Base-by-base conservation (phyloP, 2,797 vertebrate species). In the Betta splendens region DNA sequence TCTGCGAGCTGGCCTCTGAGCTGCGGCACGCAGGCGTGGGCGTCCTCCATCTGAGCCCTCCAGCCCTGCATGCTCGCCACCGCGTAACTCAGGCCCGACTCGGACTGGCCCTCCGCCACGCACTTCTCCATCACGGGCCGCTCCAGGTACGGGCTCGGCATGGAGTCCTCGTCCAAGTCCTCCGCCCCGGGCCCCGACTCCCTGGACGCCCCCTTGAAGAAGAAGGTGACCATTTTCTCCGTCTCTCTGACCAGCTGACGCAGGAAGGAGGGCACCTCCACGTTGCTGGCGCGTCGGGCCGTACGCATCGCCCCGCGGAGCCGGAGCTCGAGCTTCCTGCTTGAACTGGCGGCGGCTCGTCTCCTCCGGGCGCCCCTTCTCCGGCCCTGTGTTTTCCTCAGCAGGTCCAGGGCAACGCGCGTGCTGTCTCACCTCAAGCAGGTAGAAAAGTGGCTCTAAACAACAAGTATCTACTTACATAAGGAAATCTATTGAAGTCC, bases 1-100 rank as follows among this genome's bases (percentile, higher is more conserved):
- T 85, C 79, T 0, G 31, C 50, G 49, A 92, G 77, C n/a, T 86
- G 78, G 4, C 86, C 86, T 0, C 55, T 83, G 64, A 93, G 62
- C 35, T 87, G 69, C 2, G 91, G 87, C 79, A 87, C 77, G 56
- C 90, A 92, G 50, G 89, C 64, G 56, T 94, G 93, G 5, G 93
- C 90, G 0, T 94, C 93, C 81, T 94, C 94, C 93, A 92, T 92
- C 66, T 91, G 89, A 3, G 85, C 75, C 77, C 92, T 87, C 93
- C 93, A 94, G 29, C 93, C 93, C 71, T 95, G 93, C 90, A 92
- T 93, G 54, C 87, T 87, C 13, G 91, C 92, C 61, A 91, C 63
- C 4, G 90, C 92, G 1, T 93, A 94, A 84, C 69, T 86, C 66
- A 88, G 0, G 20, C 80, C 78, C 17, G 50, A 33, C 37, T 79